These are phyloP conservation scores for Aphelenchoides besseyi DNA, from an alignment of 1,140 invertebrate species.

Conservation along the genomic window DNA sequence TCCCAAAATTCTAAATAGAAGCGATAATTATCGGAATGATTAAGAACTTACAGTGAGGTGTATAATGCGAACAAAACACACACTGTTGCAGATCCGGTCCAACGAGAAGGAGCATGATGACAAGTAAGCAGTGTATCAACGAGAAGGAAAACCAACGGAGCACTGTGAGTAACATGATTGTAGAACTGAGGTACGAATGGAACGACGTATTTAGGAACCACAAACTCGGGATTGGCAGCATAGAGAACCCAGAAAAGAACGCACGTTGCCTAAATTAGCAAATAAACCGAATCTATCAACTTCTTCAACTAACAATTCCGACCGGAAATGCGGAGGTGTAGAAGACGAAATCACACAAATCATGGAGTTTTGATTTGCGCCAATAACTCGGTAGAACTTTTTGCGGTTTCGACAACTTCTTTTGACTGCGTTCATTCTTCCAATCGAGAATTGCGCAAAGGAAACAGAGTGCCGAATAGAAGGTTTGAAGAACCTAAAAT, in stretches of 20 bases:
- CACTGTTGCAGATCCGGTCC: conserved; percentile 36
- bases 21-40: conserved; percentile 17
- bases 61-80: conserved; percentile 41
- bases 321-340: conserved; percentile 50
- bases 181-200: conserved; percentile 42
- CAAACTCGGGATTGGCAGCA: conserved; percentile 39
- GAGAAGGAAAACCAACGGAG: conserved; percentile 62
- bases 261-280: no score
- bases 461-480: conserved; percentile 51
- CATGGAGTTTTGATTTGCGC: conserved; percentile 47
- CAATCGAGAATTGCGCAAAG: conserved; percentile 53
- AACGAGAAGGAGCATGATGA: conserved; percentile 61
- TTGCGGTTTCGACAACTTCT: conserved; percentile 27
- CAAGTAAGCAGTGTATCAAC: conserved; percentile 63
- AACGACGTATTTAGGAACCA: conserved; percentile 44
- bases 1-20: neutral
- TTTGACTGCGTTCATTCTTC: conserved; percentile 40
- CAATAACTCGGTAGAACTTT: conserved; percentile 53
- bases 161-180: conserved; percentile 61
- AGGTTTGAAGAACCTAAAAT: conserved; percentile 68
- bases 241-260: conserved; percentile 44
- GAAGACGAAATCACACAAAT: conserved; percentile 55
- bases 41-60: conserved; percentile 33
- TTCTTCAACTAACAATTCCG: no score
- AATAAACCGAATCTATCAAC: no score